phyloP scores from a whole-genome alignment of 2,888 invertebrate species.

The Anticlea derivata region DNA sequence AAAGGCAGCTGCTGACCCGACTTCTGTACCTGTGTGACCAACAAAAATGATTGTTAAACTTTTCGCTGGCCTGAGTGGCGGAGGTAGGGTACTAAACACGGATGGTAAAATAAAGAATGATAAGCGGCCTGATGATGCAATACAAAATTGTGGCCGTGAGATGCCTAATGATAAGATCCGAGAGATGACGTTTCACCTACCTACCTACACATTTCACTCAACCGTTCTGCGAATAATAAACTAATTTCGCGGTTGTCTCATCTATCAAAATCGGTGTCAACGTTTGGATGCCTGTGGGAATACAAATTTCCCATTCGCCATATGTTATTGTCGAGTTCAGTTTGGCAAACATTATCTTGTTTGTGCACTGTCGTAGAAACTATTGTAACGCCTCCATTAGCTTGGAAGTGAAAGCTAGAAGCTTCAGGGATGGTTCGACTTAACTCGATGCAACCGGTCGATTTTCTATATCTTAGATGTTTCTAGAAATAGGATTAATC shows the following conservation, averaged over 20 bases:
- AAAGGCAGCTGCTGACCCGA: conserved; percentile 67
- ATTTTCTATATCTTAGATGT: not conserved
- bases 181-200: too few relatives aligned
- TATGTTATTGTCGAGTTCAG: conserved; percentile 2
- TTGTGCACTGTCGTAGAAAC: conserved; percentile 5
- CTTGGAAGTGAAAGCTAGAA: not conserved
- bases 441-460: not conserved
- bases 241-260: conserved; percentile 18
- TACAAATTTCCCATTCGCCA: conserved; percentile 15
- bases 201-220: too few relatives aligned
- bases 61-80: too few relatives aligned
- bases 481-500: too few relatives aligned
- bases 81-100: too few relatives aligned
- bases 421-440: not conserved
- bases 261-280: conserved; percentile 15
- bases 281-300: conserved; percentile 12
- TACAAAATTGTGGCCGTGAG: too few relatives aligned
- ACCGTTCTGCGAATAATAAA: too few relatives aligned
- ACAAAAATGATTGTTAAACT: not conserved
- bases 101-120: too few relatives aligned
- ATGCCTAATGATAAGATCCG: too few relatives aligned
- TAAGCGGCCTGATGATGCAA: too few relatives aligned
- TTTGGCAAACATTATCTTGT: conserved; percentile 15
- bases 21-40: conserved; percentile 69
- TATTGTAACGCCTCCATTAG: conserved; percentile 5